Evolutionary conservation across 2,113 vertebrate genomes (phyloP).

Genomic region (Lasiurus borealis): DNA sequence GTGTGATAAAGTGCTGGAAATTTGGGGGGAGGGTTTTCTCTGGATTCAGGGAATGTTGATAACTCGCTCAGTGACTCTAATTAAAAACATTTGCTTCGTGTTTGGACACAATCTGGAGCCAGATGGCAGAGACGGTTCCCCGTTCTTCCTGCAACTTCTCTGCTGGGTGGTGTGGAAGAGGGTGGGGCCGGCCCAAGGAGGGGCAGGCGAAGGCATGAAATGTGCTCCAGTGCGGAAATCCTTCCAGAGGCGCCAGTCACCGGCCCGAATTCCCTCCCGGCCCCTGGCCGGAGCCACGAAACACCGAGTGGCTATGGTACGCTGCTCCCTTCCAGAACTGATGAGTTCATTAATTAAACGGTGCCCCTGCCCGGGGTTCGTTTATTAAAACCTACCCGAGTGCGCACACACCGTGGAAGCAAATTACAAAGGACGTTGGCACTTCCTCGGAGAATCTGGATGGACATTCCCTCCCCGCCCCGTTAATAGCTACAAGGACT

Average conservation of each 20-base stretch:
- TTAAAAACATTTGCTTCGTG: neutral
- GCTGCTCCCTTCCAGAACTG: constrained; percentile 1
- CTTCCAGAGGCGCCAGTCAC: neutral
- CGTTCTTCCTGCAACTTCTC: neutral
- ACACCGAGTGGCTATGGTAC: neutral
- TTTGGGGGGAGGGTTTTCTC: neutral
- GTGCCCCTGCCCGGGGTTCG: constrained; percentile 26
- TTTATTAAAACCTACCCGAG: constrained; percentile 44
- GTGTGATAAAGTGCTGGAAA: constrained; percentile 11
- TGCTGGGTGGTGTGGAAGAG: neutral
- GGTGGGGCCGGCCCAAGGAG: neutral
- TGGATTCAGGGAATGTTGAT: constrained; percentile 3
- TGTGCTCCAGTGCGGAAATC: neutral
- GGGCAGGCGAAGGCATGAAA: neutral
- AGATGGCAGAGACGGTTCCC: neutral
- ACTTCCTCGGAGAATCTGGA: neutral
- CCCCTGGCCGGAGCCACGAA: neutral
- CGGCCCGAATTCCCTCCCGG: neutral
- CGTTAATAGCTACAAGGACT: neutral
- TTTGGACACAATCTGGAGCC: neutral
- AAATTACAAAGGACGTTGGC: constrained; percentile 5
- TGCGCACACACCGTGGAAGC: neutral
- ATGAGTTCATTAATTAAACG: constrained; percentile 6
- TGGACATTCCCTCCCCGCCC: constrained; percentile 8
- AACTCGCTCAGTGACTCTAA: neutral